Evolutionary conservation across 2,113 vertebrate species (phyloP), one percentile per base, ranked within the genome.

Genomic region (Leucopternis melanops): DNA sequence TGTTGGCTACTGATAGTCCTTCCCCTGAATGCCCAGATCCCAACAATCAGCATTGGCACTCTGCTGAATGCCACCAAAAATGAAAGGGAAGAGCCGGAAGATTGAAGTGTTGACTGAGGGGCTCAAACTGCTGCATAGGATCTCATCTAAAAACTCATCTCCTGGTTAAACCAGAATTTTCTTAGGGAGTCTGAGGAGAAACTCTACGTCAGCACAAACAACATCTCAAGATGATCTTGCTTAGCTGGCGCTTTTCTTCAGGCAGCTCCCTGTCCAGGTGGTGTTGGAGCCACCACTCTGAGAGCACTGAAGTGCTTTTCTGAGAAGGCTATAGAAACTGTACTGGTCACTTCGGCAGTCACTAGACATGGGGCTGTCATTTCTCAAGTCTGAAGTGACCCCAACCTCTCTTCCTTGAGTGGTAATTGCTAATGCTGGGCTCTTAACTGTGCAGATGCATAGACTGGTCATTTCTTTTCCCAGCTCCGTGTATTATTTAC

Each of bases 401-500:
- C 8, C 31, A 59, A 5, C 38, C 32, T 57, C 45, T 50, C 54
- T 44, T 94, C 38, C 49, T 59, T 57, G 38, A 40, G 40, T 42
- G 12, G 19, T 6, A 31, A 61, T 31, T 67, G n/a, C 44, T 81
- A 49, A 55, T 44, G 40, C 36, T 81, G 32, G 58, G 9, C 38
- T 72, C 36, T 77, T 29, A 32, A 23, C 17, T 44, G 32, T 55
- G 70, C 36, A 44, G 21, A 36, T 57, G 20, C 55, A 81, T 4
- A 23, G 18, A 49, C 18, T 23, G 15, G 34, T 57, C 10, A 8
- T 72, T 86, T 67, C 25, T 57, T 34, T 71, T 72, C 42, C 54
- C 36, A 0, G 0, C 36, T 67, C 25, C 12, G 5, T n/a, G 45
- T 1, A 0, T 40, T 50, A 77, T 50, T 89, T 65, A 38, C 36